phyloP scores from a whole-genome alignment of 2,797 vertebrate species.

The Pipistrellus pygmaeus region DNA sequence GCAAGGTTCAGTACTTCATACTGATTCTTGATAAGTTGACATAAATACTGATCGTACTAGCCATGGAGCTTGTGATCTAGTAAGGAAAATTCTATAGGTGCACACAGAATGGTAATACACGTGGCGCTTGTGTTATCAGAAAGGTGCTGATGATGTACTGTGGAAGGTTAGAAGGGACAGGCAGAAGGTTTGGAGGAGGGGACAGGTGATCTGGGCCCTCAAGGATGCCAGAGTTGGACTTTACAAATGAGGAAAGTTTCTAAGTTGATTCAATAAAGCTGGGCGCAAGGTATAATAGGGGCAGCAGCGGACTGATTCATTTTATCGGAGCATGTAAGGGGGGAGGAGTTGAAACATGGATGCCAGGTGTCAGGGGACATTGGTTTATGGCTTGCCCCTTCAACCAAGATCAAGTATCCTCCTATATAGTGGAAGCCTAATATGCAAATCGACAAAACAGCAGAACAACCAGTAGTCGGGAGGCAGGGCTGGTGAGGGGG shows the following conservation, averaged over 20 bases:
- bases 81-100: not conserved
- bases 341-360: not conserved
- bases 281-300: not conserved
- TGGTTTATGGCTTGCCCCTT: not conserved
- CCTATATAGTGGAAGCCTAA: no score
- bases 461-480: no score
- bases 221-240: not conserved
- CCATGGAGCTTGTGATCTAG: not conserved
- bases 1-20: not conserved
- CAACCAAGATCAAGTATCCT: not conserved
- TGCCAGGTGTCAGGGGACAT: not conserved
- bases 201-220: not conserved
- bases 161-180: not conserved
- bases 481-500: no score
- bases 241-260: not conserved
- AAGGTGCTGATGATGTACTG: not conserved
- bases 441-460: no score
- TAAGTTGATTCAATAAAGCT: not conserved
- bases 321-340: not conserved
- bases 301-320: not conserved
- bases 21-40: not conserved
- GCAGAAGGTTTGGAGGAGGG: not conserved
- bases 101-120: not conserved
- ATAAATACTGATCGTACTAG: not conserved
- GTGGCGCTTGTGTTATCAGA: not conserved